Percentiles rank a stretch among this genome's conserved stretches.
phyloP scores from a whole-genome alignment of 2,888 invertebrate genomes.

The Atethmia centrago region DNA sequence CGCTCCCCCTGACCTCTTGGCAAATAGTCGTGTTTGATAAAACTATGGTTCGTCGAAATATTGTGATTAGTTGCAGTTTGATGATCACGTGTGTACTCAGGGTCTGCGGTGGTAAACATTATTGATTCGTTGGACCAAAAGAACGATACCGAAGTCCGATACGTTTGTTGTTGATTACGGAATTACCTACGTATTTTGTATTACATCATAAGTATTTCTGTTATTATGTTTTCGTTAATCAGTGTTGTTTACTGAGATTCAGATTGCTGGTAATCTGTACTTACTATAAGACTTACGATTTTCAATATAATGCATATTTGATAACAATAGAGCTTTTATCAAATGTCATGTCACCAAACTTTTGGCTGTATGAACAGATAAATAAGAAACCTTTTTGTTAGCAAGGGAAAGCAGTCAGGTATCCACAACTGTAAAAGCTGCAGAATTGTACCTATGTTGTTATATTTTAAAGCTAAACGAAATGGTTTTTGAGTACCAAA shows the following conservation, averaged over 20 bases:
- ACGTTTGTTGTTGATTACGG: conserved; percentile 47
- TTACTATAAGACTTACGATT: neutral
- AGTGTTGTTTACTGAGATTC: conserved; percentile 33
- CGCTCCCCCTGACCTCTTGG: conserved; percentile 66
- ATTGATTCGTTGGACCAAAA: conserved; percentile 20
- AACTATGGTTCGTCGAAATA: conserved; percentile 46
- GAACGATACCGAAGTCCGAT: no score
- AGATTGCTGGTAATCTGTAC: conserved; percentile 8
- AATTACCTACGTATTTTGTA: conserved; percentile 56
- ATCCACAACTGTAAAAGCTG: neutral
- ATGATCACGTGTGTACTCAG: conserved; percentile 36
- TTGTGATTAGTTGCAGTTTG: conserved; percentile 56
- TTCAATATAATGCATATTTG: conserved; percentile 3
- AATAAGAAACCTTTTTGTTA: neutral
- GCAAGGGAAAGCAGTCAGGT: neutral
- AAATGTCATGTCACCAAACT: no score
- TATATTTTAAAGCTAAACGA: neutral
- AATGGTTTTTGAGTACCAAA: neutral
- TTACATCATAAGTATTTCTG: conserved; percentile 59
- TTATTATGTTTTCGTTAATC: conserved; percentile 24
- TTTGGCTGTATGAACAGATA: neutral
- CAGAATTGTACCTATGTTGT: neutral
- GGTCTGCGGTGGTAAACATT: conserved; percentile 37
- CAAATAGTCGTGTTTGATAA: conserved; percentile 58
- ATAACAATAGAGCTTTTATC: neutral